phyloP scores from a whole-genome alignment of 2,797 vertebrate genomes.

The Lutjanus argentimaculatus region DNA sequence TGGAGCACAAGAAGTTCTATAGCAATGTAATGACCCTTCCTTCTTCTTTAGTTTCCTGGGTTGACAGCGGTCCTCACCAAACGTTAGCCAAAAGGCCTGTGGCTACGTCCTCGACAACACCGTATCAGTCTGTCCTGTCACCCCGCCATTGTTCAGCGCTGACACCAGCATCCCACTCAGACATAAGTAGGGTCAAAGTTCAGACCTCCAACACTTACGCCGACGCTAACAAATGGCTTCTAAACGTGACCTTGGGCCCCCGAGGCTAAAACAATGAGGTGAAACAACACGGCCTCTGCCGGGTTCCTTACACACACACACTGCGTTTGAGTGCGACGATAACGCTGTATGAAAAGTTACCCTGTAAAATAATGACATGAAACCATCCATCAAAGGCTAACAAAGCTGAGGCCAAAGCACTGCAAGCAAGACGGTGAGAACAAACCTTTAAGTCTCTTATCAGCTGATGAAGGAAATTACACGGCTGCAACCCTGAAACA shows the following conservation, averaged over 20 bases:
- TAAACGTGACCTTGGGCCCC: conserved; percentile 62
- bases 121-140: conserved; percentile 62
- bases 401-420: conserved; percentile 69
- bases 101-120: conserved; percentile 38
- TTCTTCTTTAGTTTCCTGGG: no score
- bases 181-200: conserved; percentile 76
- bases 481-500: conserved; percentile 77
- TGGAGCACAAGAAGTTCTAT: no score
- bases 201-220: conserved; percentile 56
- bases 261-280: conserved; percentile 64
- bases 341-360: conserved; percentile 70
- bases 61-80: neutral
- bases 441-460: conserved; percentile 78
- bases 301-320: conserved; percentile 6
- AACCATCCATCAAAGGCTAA: conserved; percentile 74
- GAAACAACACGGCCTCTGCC: conserved; percentile 33
- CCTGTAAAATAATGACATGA: conserved; percentile 62
- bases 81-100: conserved; percentile 43
- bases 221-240: conserved; percentile 64
- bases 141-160: conserved; percentile 66
- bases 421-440: conserved; percentile 59
- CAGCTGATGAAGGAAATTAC: conserved; percentile 79
- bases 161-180: conserved; percentile 72
- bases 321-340: conserved; percentile 41
- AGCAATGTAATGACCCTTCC: no score